A percentile compares a stretch with the other conserved stretches of the same genome.
These are phyloP conservation scores for Drosophila kikkawai DNA, from an alignment of 1,140 invertebrate species.

Conservation along the genomic window DNA sequence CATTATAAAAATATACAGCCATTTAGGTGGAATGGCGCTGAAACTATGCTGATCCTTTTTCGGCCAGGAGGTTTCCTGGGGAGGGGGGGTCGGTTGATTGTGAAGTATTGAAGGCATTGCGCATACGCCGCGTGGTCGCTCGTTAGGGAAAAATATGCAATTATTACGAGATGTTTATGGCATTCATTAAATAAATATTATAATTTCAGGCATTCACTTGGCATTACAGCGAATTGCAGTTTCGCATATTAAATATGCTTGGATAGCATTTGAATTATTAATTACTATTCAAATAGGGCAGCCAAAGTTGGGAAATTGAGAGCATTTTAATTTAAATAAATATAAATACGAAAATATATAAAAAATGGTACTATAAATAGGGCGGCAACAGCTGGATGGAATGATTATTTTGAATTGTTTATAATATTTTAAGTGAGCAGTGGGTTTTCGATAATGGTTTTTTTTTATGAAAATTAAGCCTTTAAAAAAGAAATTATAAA, in stretches of 20 bases:
- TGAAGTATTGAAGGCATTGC: conserved; percentile 20
- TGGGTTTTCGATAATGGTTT: conserved; percentile 1
- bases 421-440: background rate
- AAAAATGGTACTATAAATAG: conserved; percentile 56
- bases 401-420: conserved; percentile 15
- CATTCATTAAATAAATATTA: conserved; percentile 81
- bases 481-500: too few species aligned
- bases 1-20: conserved; percentile 64
- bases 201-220: conserved; percentile 68
- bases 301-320: conserved; percentile 76
- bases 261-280: conserved; percentile 76
- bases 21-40: conserved; percentile 37
- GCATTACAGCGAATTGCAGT: conserved; percentile 49
- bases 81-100: background rate
- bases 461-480: too few species aligned
- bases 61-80: background rate
- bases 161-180: conserved; percentile 59
- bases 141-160: conserved; percentile 54
- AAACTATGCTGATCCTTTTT: conserved; percentile 46
- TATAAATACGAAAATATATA: conserved; percentile 62
- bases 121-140: conserved; percentile 33
- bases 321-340: conserved; percentile 81
- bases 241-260: conserved; percentile 70
- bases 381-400: conserved; percentile 12
- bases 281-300: conserved; percentile 78